A percentile compares a stretch with the other conserved stretches of the same genome.
Conservation (phyloP, 2,888 invertebrate genomes). For the Neuroscelio doddi region DNA sequence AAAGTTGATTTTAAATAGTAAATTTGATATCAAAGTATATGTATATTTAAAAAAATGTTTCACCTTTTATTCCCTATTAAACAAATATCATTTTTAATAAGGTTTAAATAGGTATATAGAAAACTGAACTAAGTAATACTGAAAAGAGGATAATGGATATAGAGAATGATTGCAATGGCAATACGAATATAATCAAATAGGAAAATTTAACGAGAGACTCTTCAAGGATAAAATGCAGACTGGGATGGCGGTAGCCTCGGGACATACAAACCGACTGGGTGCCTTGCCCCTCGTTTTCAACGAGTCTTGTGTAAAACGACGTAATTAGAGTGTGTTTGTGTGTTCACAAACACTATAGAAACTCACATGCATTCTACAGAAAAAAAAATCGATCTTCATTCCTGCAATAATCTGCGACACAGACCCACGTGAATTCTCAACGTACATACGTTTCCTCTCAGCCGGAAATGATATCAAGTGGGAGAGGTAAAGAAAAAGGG, state of each 20-base stretch:
- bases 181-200: slow-evolving; percentile 35
- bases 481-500: slow-evolving; percentile 22
- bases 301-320: slow-evolving; percentile 41
- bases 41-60: too few species aligned
- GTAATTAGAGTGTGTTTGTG: slow-evolving; percentile 37
- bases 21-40: too few species aligned
- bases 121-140: too few species aligned
- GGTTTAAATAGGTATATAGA: too few species aligned
- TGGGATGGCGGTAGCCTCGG: slow-evolving; percentile 33
- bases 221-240: slow-evolving; percentile 36
- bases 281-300: slow-evolving; percentile 40
- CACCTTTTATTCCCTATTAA: too few species aligned
- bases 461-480: slow-evolving; percentile 23
- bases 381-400: slow-evolving; percentile 32
- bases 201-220: slow-evolving; percentile 41
- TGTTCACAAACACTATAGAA: slow-evolving; percentile 16
- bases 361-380: slow-evolving; percentile 17
- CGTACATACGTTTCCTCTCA: slow-evolving; percentile 5
- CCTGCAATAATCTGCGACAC: slow-evolving; percentile 30
- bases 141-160: slow-evolving; percentile 21
- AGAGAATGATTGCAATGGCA: slow-evolving; percentile 19
- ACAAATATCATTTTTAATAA: too few species aligned
- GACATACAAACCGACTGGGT: slow-evolving; percentile 38
- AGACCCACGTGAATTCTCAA: slow-evolving; percentile 5
- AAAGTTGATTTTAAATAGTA: too few species aligned